Evolutionary conservation across 2,797 vertebrate genomes (phyloP).

Genomic region (Oceanodroma leucorhoa): DNA sequence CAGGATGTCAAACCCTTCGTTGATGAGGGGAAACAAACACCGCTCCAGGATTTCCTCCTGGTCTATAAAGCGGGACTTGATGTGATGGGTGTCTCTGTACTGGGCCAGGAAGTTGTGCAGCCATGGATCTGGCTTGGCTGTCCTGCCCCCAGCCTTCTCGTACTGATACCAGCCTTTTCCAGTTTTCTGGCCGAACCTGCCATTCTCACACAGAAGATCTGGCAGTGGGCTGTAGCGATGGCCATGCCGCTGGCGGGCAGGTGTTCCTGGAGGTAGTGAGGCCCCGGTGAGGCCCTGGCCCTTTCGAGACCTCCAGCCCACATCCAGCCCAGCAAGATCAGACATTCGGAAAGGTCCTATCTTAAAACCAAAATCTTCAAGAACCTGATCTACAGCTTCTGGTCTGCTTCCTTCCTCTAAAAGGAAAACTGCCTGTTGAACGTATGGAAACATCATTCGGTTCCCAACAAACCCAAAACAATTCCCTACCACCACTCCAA

Average conservation of each 20-base stretch:
- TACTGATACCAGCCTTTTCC: constrained; percentile 91
- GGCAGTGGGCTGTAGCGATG: constrained; percentile 86
- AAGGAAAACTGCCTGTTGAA: constrained; percentile 82
- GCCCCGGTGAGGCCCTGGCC: constrained; percentile 74
- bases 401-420: constrained; percentile 90
- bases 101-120: constrained; percentile 79
- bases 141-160: constrained; percentile 78
- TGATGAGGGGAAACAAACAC: constrained; percentile 85
- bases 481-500: constrained; percentile 90
- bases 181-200: constrained; percentile 88
- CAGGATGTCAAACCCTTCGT: constrained; percentile 88
- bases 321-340: constrained; percentile 90
- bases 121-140: constrained; percentile 83
- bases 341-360: constrained; percentile 88
- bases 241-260: constrained; percentile 69
- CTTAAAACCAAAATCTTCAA: constrained; percentile 90
- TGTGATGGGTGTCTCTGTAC: constrained; percentile 79
- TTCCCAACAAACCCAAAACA: constrained; percentile 91
- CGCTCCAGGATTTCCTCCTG: constrained; percentile 88
- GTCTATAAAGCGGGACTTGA: constrained; percentile 72
- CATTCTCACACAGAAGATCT: constrained; percentile 87
- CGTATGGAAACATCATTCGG: constrained; percentile 82
- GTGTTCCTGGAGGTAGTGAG: constrained; percentile 49
- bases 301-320: constrained; percentile 86
- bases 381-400: constrained; percentile 80